Evolutionary conservation across 2,113 vertebrate genomes (phyloP).

Genomic region (Lampris megalopsis): DNA sequence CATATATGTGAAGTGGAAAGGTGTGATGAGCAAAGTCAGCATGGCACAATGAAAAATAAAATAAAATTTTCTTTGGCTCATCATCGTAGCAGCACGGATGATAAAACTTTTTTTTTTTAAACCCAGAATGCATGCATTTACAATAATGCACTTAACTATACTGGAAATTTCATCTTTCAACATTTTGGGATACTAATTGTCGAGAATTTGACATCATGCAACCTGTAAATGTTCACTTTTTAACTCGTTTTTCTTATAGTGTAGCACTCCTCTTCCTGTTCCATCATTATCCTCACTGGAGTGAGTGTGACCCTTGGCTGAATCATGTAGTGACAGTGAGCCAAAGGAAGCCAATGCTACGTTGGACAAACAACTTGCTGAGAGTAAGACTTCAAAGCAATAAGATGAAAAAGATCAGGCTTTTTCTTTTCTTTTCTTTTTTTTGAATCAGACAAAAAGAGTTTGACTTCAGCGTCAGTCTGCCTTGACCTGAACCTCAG

Average conservation of each 20-base stretch:
- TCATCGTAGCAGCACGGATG: neutral
- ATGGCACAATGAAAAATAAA: constrained; percentile 37
- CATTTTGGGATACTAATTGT: too few relatives aligned
- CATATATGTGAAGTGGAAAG: constrained; percentile 25
- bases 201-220: too few relatives aligned
- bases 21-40: constrained; percentile 36
- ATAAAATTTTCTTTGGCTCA: constrained; percentile 29
- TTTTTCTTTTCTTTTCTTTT: neutral
- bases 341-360: neutral
- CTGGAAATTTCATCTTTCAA: too few relatives aligned
- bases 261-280: too few relatives aligned
- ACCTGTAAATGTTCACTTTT: too few relatives aligned
- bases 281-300: neutral
- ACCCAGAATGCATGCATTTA: neutral
- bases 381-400: constrained; percentile 39
- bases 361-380: neutral
- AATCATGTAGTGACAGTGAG: neutral
- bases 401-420: constrained; percentile 33
- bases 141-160: neutral
- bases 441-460: constrained; percentile 3
- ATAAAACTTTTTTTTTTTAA: neutral
- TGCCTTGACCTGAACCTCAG: neutral
- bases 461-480: neutral
- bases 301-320: neutral
- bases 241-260: too few relatives aligned